phyloP scores from a whole-genome alignment of 2,797 vertebrate species.

The Oophaga sylvatica region DNA sequence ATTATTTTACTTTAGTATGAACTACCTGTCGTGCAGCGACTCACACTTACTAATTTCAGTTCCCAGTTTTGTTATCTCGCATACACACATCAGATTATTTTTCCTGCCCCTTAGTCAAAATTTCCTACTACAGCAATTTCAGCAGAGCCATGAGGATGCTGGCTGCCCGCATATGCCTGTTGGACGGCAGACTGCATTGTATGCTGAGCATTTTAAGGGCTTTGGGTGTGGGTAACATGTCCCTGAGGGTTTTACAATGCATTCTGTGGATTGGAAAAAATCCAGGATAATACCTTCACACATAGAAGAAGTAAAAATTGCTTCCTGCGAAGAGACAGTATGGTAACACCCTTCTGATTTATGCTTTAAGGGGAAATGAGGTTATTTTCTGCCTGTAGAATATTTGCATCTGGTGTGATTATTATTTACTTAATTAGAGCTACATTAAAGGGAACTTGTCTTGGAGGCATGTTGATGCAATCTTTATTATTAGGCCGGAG shows the following conservation, averaged over 20 bases:
- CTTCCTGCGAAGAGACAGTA: background rate
- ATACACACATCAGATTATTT: constrained; percentile 13
- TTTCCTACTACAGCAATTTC: constrained; percentile 12
- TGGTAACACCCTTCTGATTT: constrained; percentile 11
- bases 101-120: constrained; percentile 32
- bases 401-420: too few species aligned
- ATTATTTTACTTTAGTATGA: background rate
- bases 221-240: constrained; percentile 12
- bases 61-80: constrained; percentile 5
- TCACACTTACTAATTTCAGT: too few species aligned
- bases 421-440: too few species aligned
- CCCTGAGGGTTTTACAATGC: background rate
- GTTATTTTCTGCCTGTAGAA: background rate
- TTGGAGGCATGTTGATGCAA: too few species aligned
- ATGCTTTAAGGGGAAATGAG: background rate
- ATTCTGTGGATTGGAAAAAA: background rate
- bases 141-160: background rate
- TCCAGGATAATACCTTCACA: background rate
- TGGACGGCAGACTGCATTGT: constrained; percentile 19
- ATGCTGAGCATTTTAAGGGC: constrained; percentile 6
- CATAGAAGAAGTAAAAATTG: background rate
- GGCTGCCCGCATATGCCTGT: constrained; percentile 19
- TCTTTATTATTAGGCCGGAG: too few species aligned
- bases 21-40: background rate
- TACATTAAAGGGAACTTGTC: too few species aligned